Conservation (phyloP, 2,888 invertebrate genomes). For the Aleiodes leptofemur region DNA sequence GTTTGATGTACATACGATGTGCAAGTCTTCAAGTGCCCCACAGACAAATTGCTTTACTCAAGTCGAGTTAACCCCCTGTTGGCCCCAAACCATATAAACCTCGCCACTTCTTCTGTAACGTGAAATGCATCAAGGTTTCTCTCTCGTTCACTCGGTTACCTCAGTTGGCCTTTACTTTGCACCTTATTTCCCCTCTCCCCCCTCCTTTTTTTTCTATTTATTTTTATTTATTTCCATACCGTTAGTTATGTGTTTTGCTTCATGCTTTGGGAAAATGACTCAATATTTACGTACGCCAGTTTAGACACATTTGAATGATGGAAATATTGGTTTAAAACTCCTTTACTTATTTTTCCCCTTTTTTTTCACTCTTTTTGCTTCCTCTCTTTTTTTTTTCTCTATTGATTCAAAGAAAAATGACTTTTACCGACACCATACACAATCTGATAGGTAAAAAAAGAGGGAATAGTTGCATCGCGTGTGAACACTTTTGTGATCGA, state of each 20-base stretch:
- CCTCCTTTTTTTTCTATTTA: neutral
- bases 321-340: constrained; percentile 19
- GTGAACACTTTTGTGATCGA: constrained; percentile 50
- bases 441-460: constrained; percentile 42
- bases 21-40: constrained; percentile 48
- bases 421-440: constrained; percentile 29
- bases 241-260: neutral
- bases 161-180: constrained; percentile 28
- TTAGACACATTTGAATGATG: neutral
- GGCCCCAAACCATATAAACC: constrained; percentile 36
- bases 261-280: neutral
- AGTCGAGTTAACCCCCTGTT: constrained; percentile 43
- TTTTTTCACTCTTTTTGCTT: constrained; percentile 3
- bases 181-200: constrained; percentile 5
- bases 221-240: constrained; percentile 8
- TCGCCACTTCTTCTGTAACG: constrained; percentile 15
- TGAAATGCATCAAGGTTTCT: neutral
- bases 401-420: constrained; percentile 30
- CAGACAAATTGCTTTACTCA: constrained; percentile 53
- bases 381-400: neutral
- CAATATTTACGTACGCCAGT: constrained; percentile 20
- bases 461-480: constrained; percentile 59
- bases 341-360: neutral
- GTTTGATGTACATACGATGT: neutral
- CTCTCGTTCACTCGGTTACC: neutral